Evolutionary conservation across 2,888 invertebrate species (phyloP).

Genomic region (Noctua comes): DNA sequence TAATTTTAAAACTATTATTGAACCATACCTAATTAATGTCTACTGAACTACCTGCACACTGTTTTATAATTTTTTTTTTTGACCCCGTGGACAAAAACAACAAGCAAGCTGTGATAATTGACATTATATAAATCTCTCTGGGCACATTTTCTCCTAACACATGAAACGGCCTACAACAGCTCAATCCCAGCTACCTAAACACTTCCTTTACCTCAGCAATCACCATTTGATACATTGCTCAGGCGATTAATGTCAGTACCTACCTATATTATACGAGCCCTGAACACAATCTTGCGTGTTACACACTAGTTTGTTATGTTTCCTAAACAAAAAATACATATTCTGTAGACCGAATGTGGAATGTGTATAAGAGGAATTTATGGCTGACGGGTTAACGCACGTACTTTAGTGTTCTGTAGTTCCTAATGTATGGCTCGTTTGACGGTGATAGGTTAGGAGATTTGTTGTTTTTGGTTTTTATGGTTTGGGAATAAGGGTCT

Average conservation of each 20-base stretch:
- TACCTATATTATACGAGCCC: constrained; percentile 46
- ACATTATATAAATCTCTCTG: neutral
- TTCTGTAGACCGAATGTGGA: constrained; percentile 57
- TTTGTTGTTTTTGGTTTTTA: constrained; percentile 32
- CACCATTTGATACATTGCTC: constrained; percentile 39
- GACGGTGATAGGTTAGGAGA: constrained; percentile 12
- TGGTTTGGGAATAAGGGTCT: neutral
- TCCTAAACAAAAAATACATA: constrained; percentile 63
- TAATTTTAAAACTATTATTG: too few species aligned
- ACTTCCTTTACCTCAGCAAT: constrained; percentile 27
- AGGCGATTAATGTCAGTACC: constrained; percentile 54
- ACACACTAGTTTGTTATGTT: constrained; percentile 65
- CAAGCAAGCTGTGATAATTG: neutral
- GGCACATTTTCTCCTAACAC: neutral
- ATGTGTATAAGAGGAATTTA: constrained; percentile 64
- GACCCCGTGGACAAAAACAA: neutral
- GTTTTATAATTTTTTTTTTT: neutral
- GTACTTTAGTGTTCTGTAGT: constrained; percentile 36
- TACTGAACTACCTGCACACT: too few species aligned
- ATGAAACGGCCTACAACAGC: neutral
- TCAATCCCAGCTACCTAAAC: constrained; percentile 4
- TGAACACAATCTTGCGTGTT: constrained; percentile 70
- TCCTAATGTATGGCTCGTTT: constrained; percentile 39
- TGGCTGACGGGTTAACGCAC: constrained; percentile 50
- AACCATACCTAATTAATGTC: too few species aligned